Conservation (phyloP, 2,888 invertebrate species). For the Aethes cnicana region DNA sequence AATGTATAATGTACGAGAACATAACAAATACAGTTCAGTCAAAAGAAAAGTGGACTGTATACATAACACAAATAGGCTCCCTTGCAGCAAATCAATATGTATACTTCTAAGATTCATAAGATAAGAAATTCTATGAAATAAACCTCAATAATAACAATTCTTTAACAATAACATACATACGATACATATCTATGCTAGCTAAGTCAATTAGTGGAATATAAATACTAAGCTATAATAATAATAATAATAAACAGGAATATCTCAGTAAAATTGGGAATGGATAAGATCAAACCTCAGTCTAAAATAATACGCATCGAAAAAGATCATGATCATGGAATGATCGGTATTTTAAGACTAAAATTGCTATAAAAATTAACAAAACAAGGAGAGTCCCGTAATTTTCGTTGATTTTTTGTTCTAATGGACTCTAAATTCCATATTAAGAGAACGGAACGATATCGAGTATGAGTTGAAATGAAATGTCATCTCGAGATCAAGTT, state of each 20-base stretch:
- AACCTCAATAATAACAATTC: neutral
- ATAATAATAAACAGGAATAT: neutral
- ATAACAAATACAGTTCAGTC: too few relatives aligned
- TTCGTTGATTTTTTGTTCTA: constrained; percentile 4
- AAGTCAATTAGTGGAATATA: constrained; percentile 10
- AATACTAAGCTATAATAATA: constrained; percentile 1
- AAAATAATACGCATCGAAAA: constrained; percentile 17
- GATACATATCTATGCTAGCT: constrained; percentile 4
- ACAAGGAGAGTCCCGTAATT: constrained; percentile 2
- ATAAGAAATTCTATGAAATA: neutral
- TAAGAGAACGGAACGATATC: too few relatives aligned
- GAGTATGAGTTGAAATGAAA: too few relatives aligned
- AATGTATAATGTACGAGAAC: too few relatives aligned
- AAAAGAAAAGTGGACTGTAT: neutral
- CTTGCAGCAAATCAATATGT: constrained; percentile 3
- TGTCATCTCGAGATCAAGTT: too few relatives aligned
- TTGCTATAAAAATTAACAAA: constrained; percentile 8
- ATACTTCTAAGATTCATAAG: constrained; percentile 9
- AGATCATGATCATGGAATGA: constrained; percentile 25
- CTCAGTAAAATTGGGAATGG: constrained; percentile 15
- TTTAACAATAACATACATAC: neutral
- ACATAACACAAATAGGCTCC: neutral
- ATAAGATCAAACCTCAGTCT: constrained; percentile 22
- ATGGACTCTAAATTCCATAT: too few relatives aligned
- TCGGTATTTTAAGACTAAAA: neutral